Percentiles rank a stretch among this genome's conserved stretches.
These are phyloP conservation scores for Melanocharis versteri DNA, from an alignment of 2,113 vertebrate genomes.

Conservation along the genomic window DNA sequence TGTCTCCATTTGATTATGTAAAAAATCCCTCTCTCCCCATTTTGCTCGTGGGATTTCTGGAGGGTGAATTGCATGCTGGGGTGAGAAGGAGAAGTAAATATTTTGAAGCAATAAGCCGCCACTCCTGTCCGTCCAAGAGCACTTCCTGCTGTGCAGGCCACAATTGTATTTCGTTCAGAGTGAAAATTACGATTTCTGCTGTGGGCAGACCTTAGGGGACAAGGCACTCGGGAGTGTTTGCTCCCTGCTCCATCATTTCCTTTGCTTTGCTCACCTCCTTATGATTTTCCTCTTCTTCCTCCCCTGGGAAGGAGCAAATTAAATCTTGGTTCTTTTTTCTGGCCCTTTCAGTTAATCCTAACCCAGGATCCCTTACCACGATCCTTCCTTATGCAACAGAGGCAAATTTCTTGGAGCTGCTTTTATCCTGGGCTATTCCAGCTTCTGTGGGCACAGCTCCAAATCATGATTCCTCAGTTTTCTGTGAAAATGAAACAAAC, in stretches of 20 bases:
- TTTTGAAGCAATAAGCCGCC: neutral
- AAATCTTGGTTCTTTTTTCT: neutral
- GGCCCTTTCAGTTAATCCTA: neutral
- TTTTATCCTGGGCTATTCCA: neutral
- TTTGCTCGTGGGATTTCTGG: neutral
- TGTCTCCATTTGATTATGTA: neutral
- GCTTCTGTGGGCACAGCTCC: neutral
- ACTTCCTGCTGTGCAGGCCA: neutral
- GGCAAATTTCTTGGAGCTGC: neutral
- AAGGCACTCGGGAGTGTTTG: neutral
- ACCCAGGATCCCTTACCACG: fast-evolving
- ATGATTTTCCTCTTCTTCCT: neutral
- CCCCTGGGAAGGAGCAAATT: neutral
- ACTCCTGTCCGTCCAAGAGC: neutral
- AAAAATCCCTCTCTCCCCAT: neutral
- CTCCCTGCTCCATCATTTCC: neutral
- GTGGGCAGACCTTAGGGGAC: neutral
- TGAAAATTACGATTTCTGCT: neutral
- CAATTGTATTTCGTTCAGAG: neutral
- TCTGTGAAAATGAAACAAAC: neutral
- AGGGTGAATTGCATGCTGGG: neutral
- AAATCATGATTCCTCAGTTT: neutral
- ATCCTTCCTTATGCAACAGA: neutral
- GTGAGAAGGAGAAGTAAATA: neutral
- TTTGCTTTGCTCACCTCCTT: neutral